A percentile compares a stretch with the other conserved stretches of the same genome.
Conservation (phyloP, 2,797 vertebrate genomes). For the Epinephelus coioides region DNA sequence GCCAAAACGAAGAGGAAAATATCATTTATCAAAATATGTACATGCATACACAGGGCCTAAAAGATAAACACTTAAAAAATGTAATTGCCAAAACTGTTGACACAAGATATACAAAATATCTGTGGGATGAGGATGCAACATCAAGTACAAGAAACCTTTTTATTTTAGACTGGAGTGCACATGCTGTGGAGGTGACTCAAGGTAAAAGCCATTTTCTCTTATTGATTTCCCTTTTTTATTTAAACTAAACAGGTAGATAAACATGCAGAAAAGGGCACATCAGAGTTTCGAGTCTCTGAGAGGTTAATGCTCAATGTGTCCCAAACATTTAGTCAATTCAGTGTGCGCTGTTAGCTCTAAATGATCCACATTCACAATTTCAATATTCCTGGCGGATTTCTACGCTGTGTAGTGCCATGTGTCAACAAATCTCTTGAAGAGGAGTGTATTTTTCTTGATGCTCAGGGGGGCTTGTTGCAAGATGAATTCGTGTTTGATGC, state of each 20-base stretch:
- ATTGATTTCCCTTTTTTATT: conserved; percentile 16
- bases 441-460: neutral
- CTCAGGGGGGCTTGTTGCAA: neutral
- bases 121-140: neutral
- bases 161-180: conserved; percentile 1
- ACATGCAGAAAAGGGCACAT: neutral
- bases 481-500: neutral
- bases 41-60: neutral
- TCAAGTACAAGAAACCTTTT: neutral
- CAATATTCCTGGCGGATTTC: neutral
- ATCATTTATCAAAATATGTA: no score
- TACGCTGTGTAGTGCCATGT: neutral
- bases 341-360: neutral
- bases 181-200: neutral
- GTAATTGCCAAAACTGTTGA: neutral
- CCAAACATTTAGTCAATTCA: neutral
- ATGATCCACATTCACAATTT: neutral
- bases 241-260: neutral
- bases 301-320: neutral
- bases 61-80: neutral
- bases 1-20: no score
- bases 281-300: neutral
- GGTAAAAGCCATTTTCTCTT: conserved; percentile 18
- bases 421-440: neutral
- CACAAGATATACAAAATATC: neutral